Base-by-base conservation (phyloP, 2,888 invertebrate genomes). In the Pachycephus smyrnensis region DNA sequence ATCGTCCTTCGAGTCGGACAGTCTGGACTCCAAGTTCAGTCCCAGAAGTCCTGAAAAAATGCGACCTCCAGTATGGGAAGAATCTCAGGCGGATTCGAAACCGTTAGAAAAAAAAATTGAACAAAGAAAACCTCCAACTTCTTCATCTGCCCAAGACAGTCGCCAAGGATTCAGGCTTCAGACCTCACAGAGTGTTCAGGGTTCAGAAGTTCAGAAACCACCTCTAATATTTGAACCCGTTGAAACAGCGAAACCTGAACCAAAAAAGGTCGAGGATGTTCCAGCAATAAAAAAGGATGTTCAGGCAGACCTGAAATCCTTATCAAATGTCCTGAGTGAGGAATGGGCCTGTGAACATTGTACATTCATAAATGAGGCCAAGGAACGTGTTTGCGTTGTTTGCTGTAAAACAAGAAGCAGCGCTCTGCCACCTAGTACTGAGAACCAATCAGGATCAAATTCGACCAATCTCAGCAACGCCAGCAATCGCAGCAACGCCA, bases 341-440 rank as follows among this genome's bases (percentile, higher is more conserved):
- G 92, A 94, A 77, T 98, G 98, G 98, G 95, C 96, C 82, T 98
- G 98, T 90, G 96, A 97, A 88, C 97, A 97, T 88, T 98, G 98
- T 89, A 98, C 98, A 0, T 97, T 95, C 89, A 95, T 97, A 4
- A 98, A 98, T 89, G 95, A 96, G 80, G 92, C 96, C 0, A 96
- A 95, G 32, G 94, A 95, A 0, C 94, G 95, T 85, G 96, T 98
- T 69, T 98, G 98, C 89, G 93, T 94, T 23, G 95, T 98, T 76
- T 98, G 98, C 89, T 98, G 97, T 88, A 97, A 97, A 89, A 98
- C 98, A 0, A 90, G 88, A 68, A 89, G 86, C 81, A 88, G 89
- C 78, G 91, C 89, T 9, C 78, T 91, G 11, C 89, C 88, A 3
- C 86, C 87, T 1, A 82, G 75, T 35, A 30, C 80, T 23, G 32